Conservation (phyloP, 2,797 vertebrate species). For the Rhodeus uyekii region DNA sequence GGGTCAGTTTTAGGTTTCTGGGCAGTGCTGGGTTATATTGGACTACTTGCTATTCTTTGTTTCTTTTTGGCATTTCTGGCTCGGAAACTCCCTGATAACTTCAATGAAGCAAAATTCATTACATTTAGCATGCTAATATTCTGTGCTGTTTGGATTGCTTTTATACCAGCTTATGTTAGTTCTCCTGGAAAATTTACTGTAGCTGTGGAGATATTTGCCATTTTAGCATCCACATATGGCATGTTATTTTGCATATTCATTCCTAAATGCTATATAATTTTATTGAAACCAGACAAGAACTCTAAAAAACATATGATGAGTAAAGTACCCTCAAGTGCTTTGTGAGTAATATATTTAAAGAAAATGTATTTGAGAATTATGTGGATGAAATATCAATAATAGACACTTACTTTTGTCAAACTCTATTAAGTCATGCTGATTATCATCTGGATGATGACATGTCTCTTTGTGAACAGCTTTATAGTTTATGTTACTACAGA, state of each 20-base stretch:
- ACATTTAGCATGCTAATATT: conserved; percentile 66
- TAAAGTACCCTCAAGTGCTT: no score
- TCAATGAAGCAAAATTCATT: conserved; percentile 64
- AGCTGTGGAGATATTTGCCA: conserved; percentile 63
- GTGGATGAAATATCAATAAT: no score
- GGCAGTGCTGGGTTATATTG: conserved; percentile 61
- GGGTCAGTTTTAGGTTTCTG: conserved; percentile 62
- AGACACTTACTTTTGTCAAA: no score
- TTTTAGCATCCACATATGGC: conserved; percentile 61
- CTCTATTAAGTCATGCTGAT: no score
- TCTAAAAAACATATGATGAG: conserved; percentile 63
- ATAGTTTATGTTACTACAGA: no score
- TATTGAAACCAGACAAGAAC: conserved; percentile 61
- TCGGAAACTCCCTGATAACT: conserved; percentile 59
- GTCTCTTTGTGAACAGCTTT: no score
- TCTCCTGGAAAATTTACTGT: conserved; percentile 60
- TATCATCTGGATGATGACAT: no score
- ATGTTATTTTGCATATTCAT: conserved; percentile 61
- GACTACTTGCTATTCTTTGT: conserved; percentile 55
- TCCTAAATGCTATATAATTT: conserved; percentile 62
- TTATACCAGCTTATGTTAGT: conserved; percentile 61
- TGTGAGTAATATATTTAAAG: no score
- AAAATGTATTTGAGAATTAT: no score
- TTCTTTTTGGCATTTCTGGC: conserved; percentile 61
- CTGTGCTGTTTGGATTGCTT: conserved; percentile 63